These are phyloP conservation scores for Luffia ferchaultella DNA, from an alignment of 2,888 invertebrate genomes.

Conservation along the genomic window DNA sequence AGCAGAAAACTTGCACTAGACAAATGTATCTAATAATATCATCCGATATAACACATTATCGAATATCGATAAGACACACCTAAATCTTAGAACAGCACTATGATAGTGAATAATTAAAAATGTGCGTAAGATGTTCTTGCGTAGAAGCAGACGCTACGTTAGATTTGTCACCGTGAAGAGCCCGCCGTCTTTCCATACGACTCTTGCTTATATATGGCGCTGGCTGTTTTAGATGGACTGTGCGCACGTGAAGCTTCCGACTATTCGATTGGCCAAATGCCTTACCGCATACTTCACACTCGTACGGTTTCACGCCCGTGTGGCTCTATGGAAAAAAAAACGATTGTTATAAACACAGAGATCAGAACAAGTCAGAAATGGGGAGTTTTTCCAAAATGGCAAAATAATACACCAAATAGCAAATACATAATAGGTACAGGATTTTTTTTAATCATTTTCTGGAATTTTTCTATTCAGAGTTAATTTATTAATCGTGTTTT, in stretches of 20 bases:
- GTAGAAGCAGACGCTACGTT: not conserved
- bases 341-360: no score
- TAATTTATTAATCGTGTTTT: no score
- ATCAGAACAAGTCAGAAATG: no score
- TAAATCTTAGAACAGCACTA: not conserved
- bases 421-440: no score
- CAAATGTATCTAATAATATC: not conserved
- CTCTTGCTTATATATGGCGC: slow-evolving; percentile 31
- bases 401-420: no score
- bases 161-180: no score
- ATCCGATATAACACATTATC: not conserved
- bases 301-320: slow-evolving; percentile 44
- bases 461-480: no score
- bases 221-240: slow-evolving; percentile 33
- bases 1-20: no score
- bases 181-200: slow-evolving; percentile 22
- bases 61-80: not conserved
- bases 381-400: no score
- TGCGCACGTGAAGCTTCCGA: slow-evolving; percentile 37
- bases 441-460: no score
- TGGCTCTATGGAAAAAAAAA: slow-evolving; percentile 24
- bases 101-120: not conserved
- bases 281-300: slow-evolving; percentile 43
- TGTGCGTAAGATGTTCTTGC: not conserved
- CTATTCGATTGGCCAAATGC: slow-evolving; percentile 43